Evolutionary conservation across 2,113 vertebrate species (phyloP), one percentile per base, ranked within the genome.

Genomic region (Electrona antarctica): DNA sequence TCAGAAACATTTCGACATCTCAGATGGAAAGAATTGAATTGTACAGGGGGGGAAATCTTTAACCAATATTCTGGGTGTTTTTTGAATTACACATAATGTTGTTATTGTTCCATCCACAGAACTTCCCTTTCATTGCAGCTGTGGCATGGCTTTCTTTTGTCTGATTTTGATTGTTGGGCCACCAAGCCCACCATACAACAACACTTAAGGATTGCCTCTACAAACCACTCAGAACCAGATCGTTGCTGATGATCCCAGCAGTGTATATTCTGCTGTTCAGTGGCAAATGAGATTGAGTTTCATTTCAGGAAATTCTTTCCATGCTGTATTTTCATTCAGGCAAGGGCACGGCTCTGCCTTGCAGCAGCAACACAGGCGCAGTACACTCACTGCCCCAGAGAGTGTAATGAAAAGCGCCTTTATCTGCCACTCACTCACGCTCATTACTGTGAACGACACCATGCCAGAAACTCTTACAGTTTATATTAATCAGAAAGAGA

Each of bases 301-400:
- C 91, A 86, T 80, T 84, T 90, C 88, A 93, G 94, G 92, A 94
- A 93, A 91, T 91, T 90, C 89, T 89, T 92, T 80, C 70, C 74
- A 83, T 89, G 83, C 74, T 87, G 75, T 77, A 75, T 84, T 90
- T 82, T 89, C 84, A 81, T 79, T 88, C 71, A 84, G 81, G 71
- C 86, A 72, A 79, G 71, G 54, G 74, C 67, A 83, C 74, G 81
- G 81, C 80, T 86, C 80, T 81, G 86, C 82, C 73, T 81, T 78
- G 69, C 77, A 69, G 79, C 75, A 72, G 65, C 83, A 69, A 76
- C 74, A 67, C 83, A 63, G 83, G 79, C 73, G 81, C 86, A 62
- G 51, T 50, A 71, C 49, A 58, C 33, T 41, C 33, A 41, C 64
- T 47, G 55, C 80, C 75, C 85, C 72, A 81, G 85, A 62, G 72